Percentiles rank a stretch among this genome's conserved stretches.
Evolutionary conservation across 2,113 vertebrate species (phyloP).

Genomic region (Saccopteryx bilineata): DNA sequence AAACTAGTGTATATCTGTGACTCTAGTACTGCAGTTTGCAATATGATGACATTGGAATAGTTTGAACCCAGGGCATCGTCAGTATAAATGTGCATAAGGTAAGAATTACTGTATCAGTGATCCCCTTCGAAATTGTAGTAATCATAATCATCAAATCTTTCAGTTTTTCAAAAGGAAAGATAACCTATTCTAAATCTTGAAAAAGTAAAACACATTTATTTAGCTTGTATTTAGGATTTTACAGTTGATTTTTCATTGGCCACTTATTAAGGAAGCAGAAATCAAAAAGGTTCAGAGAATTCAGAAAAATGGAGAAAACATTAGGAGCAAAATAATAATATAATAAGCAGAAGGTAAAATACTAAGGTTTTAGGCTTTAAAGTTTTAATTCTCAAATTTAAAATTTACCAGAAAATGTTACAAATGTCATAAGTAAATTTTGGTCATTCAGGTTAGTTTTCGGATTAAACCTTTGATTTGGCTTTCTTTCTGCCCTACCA

Average conservation of each 20-base stretch:
- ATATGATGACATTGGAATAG: constrained; percentile 45
- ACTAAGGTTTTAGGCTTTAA: constrained; percentile 57
- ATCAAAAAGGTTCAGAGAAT: not conserved
- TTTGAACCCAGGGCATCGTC: constrained; percentile 56
- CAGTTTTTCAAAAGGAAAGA: constrained; percentile 34
- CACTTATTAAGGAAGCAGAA: too few species aligned
- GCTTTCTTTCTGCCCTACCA: constrained; percentile 50
- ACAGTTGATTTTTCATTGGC: constrained; percentile 17
- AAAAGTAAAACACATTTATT: constrained; percentile 37
- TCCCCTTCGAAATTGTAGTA: constrained; percentile 59
- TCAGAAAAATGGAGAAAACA: constrained; percentile 34
- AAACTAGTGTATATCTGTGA: too few species aligned
- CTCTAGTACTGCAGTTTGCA: too few species aligned
- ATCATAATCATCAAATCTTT: constrained; percentile 45
- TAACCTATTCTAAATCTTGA: constrained; percentile 18
- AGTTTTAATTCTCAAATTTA: constrained; percentile 37
- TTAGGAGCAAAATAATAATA: not conserved
- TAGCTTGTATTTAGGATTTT: constrained; percentile 61
- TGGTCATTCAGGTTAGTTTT: constrained; percentile 55
- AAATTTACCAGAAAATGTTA: constrained; percentile 36
- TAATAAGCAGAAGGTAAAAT: not conserved
- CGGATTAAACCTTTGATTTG: constrained; percentile 63
- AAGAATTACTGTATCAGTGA: constrained; percentile 34
- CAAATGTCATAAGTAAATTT: constrained; percentile 49
- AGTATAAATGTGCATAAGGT: constrained; percentile 62